A percentile compares a stretch with the other conserved stretches of the same genome.
phyloP scores from a whole-genome alignment of 2,797 vertebrate genomes.

The Neosilurus hyrtlii region DNA sequence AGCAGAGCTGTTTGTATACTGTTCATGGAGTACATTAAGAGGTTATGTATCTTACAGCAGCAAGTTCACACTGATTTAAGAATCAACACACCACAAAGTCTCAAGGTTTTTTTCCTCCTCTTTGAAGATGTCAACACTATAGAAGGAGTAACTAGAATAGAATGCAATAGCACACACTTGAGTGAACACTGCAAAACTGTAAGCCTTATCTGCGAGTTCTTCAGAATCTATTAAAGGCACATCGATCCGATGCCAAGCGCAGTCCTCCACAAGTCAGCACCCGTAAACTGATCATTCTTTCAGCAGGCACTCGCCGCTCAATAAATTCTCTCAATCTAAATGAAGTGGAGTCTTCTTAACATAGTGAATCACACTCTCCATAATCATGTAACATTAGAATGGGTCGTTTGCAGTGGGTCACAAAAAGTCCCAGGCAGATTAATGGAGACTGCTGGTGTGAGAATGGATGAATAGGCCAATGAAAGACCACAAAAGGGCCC shows the following conservation, averaged over 20 bases:
- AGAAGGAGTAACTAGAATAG: background rate
- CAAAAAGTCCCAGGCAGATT: background rate
- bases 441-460: background rate
- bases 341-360: conserved; percentile 35
- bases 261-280: conserved; percentile 17
- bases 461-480: conserved; percentile 32
- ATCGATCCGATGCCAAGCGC: conserved; percentile 15
- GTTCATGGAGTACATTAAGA: conserved; percentile 52
- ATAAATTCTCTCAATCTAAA: conserved; percentile 33
- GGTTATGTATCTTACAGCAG: conserved; percentile 52
- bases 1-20: background rate
- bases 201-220: conserved; percentile 6
- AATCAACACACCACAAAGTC: conserved; percentile 36
- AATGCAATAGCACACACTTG: background rate
- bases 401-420: conserved; percentile 12
- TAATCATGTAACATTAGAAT: conserved; percentile 15
- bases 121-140: conserved; percentile 5
- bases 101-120: background rate
- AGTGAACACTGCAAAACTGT: conserved; percentile 9
- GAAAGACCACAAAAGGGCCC: conserved; percentile 15
- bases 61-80: conserved; percentile 53
- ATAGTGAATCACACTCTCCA: conserved; percentile 6
- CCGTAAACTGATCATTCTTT: conserved; percentile 20
- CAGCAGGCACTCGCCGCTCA: conserved; percentile 21
- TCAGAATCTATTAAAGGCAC: conserved; percentile 35